A percentile compares a stretch with the other conserved stretches of the same genome.
These are phyloP conservation scores for Grapholita molesta DNA, from an alignment of 1,140 invertebrate genomes.

Conservation along the genomic window DNA sequence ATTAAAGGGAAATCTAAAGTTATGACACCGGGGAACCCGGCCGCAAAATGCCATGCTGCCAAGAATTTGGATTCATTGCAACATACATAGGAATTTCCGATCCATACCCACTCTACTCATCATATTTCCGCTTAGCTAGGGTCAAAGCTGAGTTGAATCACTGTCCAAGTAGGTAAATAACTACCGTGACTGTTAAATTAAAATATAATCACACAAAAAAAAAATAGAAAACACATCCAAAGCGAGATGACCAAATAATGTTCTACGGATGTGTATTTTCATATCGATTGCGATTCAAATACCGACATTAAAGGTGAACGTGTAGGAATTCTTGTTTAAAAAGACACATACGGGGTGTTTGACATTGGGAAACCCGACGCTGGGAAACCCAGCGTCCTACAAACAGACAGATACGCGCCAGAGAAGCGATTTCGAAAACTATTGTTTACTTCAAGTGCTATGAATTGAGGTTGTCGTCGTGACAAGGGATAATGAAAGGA, in stretches of 20 bases:
- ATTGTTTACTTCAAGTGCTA: conserved; percentile 7
- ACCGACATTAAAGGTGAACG: neutral
- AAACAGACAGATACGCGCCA: conserved; percentile 13
- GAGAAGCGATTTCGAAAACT: conserved; percentile 33
- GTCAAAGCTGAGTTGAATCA: neutral
- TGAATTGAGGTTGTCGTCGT: neutral
- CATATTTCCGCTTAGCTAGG: neutral
- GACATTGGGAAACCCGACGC: conserved; percentile 38
- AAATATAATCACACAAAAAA: too few species aligned
- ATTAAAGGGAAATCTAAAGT: neutral
- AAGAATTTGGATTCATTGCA: neutral
- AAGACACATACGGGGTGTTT: conserved; percentile 23
- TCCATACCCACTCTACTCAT: neutral
- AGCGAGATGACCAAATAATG: neutral
- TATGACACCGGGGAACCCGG: neutral
- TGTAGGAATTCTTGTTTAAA: conserved; percentile 31
- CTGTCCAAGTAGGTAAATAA: neutral
- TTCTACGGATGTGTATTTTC: neutral
- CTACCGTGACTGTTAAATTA: too few species aligned
- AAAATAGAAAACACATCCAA: neutral
- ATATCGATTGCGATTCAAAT: neutral
- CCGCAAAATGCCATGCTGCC: neutral
- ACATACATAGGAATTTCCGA: neutral
- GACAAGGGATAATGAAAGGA: neutral
- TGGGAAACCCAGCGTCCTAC: conserved; percentile 42